Evolutionary conservation across 2,888 invertebrate genomes (phyloP).

Genomic region (Lepidocyrtoides sp.): DNA sequence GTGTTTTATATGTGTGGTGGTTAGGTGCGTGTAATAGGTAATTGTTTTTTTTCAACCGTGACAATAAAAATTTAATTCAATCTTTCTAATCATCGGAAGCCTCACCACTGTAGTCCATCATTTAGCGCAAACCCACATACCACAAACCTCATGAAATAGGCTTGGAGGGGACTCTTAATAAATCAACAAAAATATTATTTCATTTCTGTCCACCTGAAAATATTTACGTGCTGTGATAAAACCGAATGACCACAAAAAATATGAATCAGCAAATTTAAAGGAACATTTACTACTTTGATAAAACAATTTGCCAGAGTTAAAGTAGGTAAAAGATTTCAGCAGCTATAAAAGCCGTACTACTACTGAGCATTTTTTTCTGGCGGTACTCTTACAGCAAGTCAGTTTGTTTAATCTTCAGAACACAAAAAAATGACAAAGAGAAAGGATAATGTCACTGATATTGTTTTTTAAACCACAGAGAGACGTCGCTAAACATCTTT

Average conservation of each 20-base stretch:
- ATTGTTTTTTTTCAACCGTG: neutral
- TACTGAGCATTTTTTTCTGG: conserved; percentile 3
- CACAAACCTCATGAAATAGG: neutral
- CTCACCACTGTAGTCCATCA: neutral
- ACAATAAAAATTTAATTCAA: conserved; percentile 43
- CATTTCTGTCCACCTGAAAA: neutral
- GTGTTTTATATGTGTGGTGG: conserved; percentile 26
- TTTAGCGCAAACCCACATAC: neutral
- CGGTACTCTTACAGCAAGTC: too few relatives aligned
- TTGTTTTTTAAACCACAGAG: conserved; percentile 37
- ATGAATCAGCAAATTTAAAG: neutral
- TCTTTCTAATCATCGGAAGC: conserved; percentile 37
- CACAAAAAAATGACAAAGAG: too few relatives aligned
- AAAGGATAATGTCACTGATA: neutral
- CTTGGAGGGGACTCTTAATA: neutral
- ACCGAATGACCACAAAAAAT: neutral
- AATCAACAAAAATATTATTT: neutral
- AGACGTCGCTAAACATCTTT: neutral
- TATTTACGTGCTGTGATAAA: neutral
- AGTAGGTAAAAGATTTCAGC: neutral
- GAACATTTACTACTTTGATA: neutral
- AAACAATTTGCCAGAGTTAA: neutral
- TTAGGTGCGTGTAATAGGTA: neutral
- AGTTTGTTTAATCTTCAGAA: too few relatives aligned
- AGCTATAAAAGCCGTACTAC: neutral